These are phyloP conservation scores for Cygnus atratus DNA, from an alignment of 2,113 vertebrate genomes.

Conservation along the genomic window DNA sequence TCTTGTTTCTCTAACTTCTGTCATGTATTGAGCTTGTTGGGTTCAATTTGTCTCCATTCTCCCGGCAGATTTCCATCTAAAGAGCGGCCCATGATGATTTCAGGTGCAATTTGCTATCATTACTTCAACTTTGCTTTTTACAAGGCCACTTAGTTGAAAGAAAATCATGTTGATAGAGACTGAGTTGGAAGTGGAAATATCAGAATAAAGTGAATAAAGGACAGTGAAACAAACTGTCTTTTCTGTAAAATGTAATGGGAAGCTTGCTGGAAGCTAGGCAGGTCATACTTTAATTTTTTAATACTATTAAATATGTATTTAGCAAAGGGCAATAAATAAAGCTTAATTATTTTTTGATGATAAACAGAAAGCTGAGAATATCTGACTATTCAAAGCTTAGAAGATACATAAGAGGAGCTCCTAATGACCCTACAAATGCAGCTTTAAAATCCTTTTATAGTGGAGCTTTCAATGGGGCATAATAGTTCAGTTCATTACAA, in stretches of 20 bases:
- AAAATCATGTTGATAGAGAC: background rate
- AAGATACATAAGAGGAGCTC: background rate
- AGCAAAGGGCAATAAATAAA: background rate
- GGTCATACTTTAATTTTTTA: background rate
- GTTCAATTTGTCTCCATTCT: background rate
- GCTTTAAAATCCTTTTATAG: background rate
- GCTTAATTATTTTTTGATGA: background rate
- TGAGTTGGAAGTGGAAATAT: background rate
- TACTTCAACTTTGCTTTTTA: background rate
- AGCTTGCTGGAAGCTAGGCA: background rate
- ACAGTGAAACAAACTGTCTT: background rate
- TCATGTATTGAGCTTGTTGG: background rate
- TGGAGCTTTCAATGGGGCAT: background rate
- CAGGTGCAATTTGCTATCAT: background rate
- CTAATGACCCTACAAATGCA: background rate
- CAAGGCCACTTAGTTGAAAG: background rate
- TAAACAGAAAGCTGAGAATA: background rate
- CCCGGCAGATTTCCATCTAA: background rate
- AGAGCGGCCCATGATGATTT: background rate
- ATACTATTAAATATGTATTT: background rate
- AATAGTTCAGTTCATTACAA: constrained; percentile 23
- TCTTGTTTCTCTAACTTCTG: background rate
- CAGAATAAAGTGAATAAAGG: background rate
- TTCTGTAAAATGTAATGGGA: background rate
- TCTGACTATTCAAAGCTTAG: background rate